Base-by-base conservation (phyloP, 1,140 invertebrate species). In the Papilio polyxenes region DNA sequence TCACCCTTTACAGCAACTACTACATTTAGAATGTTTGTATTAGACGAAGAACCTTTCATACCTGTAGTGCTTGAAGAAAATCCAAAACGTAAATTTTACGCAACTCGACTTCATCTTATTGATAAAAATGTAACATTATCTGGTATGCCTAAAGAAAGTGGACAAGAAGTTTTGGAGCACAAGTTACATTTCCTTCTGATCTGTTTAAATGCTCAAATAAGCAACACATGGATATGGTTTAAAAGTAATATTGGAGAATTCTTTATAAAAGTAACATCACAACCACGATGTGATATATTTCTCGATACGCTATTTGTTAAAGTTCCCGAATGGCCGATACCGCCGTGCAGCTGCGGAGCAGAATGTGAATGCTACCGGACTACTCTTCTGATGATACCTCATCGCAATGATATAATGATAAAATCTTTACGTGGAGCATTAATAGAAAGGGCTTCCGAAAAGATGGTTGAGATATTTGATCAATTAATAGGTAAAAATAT, bases 171-270 rank as follows among this genome's bases (percentile, higher is more conserved):
- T 59, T 80, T 82, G 83, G 90, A 92, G 59, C 87, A 92, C 48
- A 94, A 93, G 80, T 49, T 94, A 11, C 90, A 89, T 84, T 85
- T 94, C 37, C 89, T 90, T 87, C 82, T 94, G 65, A 88, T 90
- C 76, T 93, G 92, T 77, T 83, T 94, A 9, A 92, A 89, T 83
- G 90, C 89, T 23, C 90, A 91, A 88, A 80, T 87, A 13, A 87
- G 86, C 5, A 93, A 92, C 79, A 83, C 87, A 1, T 93, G 92
- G 92, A 88, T 94, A 81, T 94, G 93, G 93, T 92, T 94, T 80
- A 86, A 82, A 83, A 90, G 91, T 74, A 87, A 90, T 37, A 74
- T 89, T 8, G 92, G 93, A 10, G 90, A 93, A 83, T 94, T 94
- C 84, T 94, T 91, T 72, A 89, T 94, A 59, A 89, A 87, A 84